Conservation (phyloP, 2,797 vertebrate genomes). For the Sebastes hopkinsi region DNA sequence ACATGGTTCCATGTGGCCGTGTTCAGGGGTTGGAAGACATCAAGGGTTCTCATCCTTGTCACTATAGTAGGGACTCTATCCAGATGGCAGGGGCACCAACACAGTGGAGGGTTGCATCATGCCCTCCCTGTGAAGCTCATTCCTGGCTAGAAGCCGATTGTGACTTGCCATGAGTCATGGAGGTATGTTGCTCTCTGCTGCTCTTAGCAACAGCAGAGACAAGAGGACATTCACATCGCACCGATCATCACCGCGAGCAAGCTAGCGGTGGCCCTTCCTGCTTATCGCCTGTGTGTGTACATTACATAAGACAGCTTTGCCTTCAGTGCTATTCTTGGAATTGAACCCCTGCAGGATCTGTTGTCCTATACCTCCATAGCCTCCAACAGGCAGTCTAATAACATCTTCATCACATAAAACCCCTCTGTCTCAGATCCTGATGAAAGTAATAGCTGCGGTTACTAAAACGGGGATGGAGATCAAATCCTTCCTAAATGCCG, state of each 20-base stretch:
- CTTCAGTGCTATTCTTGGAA: constrained; percentile 27
- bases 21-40: background rate
- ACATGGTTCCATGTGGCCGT: background rate
- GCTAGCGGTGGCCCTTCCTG: background rate
- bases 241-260: background rate
- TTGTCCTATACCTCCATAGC: constrained; percentile 26
- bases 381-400: constrained; percentile 35
- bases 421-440: constrained; percentile 14
- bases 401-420: constrained; percentile 30
- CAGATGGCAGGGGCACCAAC: background rate
- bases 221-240: constrained; percentile 13
- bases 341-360: constrained; percentile 36
- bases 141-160: background rate
- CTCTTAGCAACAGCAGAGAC: background rate
- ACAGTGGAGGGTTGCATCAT: background rate
- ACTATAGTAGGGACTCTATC: too few species aligned
- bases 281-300: constrained; percentile 16
- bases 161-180: constrained; percentile 1
- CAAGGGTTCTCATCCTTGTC: background rate
- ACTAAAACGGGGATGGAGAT: constrained; percentile 2
- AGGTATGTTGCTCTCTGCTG: background rate
- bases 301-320: constrained; percentile 34
- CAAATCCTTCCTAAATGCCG: constrained; percentile 20
- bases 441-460: constrained; percentile 5
- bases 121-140: background rate